A percentile compares a stretch with the other conserved stretches of the same genome.
These are phyloP conservation scores for Rotaria sp. DNA, from an alignment of 2,888 invertebrate species.

Conservation along the genomic window DNA sequence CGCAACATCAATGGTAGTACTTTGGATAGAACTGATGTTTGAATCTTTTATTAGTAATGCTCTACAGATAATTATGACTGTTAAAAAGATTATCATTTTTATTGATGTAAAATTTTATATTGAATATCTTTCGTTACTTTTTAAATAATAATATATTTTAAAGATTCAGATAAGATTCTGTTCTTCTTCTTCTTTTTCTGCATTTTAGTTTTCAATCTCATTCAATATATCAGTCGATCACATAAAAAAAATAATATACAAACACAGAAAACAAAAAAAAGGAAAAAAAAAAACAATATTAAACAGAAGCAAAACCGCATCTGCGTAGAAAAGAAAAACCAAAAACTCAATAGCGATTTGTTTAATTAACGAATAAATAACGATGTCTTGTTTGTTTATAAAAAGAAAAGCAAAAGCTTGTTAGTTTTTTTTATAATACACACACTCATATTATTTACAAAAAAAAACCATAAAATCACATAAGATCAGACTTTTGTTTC, in stretches of 20 bases:
- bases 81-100: too few relatives aligned
- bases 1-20: too few relatives aligned
- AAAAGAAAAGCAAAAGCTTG: not conserved
- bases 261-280: not conserved
- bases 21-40: too few relatives aligned
- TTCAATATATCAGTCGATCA: conserved; percentile 1
- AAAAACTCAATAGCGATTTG: not conserved
- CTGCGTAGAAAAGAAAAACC: not conserved
- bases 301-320: not conserved
- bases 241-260: not conserved
- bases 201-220: not conserved
- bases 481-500: conserved; percentile 27
- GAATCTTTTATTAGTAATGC: too few relatives aligned
- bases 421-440: not conserved
- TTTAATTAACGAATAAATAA: not conserved
- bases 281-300: not conserved
- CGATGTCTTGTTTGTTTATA: not conserved
- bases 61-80: too few relatives aligned
- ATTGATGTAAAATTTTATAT: too few relatives aligned
- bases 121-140: too few relatives aligned
- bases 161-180: not conserved
- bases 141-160: not conserved
- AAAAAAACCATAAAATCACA: not conserved
- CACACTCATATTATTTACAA: not conserved
- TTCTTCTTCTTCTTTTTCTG: not conserved